These are phyloP conservation scores for Apocrypta bakeri DNA, from an alignment of 1,140 invertebrate species.

Conservation along the genomic window DNA sequence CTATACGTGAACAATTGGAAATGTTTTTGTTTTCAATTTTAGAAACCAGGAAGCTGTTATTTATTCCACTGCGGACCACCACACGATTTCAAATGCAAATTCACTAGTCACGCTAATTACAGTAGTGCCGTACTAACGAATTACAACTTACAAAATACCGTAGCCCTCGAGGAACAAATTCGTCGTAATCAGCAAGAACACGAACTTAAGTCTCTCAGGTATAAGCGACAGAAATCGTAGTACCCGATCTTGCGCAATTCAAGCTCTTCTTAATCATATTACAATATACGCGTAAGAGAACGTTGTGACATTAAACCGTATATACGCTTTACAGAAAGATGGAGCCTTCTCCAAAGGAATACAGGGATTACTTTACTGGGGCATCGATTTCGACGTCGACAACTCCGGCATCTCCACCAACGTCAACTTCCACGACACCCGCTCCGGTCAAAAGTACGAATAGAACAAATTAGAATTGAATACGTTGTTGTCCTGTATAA, in stretches of 20 bases:
- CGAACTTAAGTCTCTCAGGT: slow-evolving; percentile 86
- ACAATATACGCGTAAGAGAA: background rate
- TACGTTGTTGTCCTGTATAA: no score
- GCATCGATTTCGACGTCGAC: background rate
- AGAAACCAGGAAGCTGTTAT: slow-evolving; percentile 92
- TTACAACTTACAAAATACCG: slow-evolving; percentile 73
- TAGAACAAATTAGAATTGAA: background rate
- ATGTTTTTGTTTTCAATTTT: slow-evolving; percentile 11
- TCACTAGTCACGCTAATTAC: slow-evolving; percentile 91
- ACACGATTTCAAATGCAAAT: slow-evolving; percentile 94
- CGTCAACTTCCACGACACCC: slow-evolving; percentile 11
- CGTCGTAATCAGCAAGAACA: slow-evolving; percentile 86
- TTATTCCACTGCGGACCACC: slow-evolving; percentile 92
- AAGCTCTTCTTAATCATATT: background rate
- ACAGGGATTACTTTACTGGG: slow-evolving; percentile 19
- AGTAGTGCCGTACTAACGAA: slow-evolving; percentile 89
- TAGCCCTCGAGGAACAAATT: slow-evolving; percentile 82
- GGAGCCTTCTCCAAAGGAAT: slow-evolving; percentile 29
- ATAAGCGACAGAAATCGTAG: slow-evolving; percentile 48
- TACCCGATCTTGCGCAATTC: background rate
- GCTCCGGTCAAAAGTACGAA: slow-evolving; percentile 22
- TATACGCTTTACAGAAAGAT: slow-evolving; percentile 21
- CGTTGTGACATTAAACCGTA: background rate
- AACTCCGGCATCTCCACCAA: background rate
- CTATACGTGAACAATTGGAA: no score